These are phyloP conservation scores for Anoplophora glabripennis DNA, from an alignment of 1,140 invertebrate genomes.

Conservation along the genomic window DNA sequence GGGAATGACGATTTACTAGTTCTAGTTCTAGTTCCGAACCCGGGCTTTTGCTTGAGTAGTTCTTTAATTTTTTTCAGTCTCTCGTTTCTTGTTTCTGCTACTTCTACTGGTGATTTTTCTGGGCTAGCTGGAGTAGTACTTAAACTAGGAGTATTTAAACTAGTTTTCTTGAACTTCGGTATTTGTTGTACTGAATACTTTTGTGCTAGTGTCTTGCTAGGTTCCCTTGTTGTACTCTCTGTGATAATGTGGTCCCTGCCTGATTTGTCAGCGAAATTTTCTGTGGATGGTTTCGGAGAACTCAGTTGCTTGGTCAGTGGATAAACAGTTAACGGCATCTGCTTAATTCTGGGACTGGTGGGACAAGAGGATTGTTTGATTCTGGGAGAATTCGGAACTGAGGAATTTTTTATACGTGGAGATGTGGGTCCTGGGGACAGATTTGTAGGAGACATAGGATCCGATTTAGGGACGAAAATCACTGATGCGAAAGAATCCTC, in stretches of 20 bases:
- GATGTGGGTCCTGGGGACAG: constrained; percentile 61
- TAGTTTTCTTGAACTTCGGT: constrained; percentile 43
- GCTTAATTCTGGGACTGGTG: constrained; percentile 61
- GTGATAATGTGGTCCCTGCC: constrained; percentile 43
- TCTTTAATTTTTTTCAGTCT: constrained; percentile 68
- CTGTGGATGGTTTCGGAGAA: constrained; percentile 55
- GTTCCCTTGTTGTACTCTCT: constrained; percentile 9
- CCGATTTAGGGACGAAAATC: constrained; percentile 76
- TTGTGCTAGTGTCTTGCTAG: constrained; percentile 37
- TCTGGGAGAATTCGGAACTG: constrained; percentile 69
- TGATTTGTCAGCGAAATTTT: constrained; percentile 49
- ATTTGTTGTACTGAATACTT: constrained; percentile 46
- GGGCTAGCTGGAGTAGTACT: constrained; percentile 16
- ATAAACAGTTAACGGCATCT: constrained; percentile 52
- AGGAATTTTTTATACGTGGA: constrained; percentile 55
- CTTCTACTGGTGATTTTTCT: constrained; percentile 40
- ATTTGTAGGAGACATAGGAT: constrained; percentile 55
- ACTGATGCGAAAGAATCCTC: constrained; percentile 90
- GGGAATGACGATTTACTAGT: constrained; percentile 52
- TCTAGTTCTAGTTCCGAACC: constrained; percentile 55
- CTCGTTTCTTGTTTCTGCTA: constrained; percentile 55
- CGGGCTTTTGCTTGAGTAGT: constrained; percentile 60
- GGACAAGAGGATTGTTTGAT: constrained; percentile 59
- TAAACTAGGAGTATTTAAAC: constrained; percentile 30
- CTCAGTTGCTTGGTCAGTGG: constrained; percentile 57